Conservation (phyloP, 2,113 vertebrate genomes). For the Numida meleagris region DNA sequence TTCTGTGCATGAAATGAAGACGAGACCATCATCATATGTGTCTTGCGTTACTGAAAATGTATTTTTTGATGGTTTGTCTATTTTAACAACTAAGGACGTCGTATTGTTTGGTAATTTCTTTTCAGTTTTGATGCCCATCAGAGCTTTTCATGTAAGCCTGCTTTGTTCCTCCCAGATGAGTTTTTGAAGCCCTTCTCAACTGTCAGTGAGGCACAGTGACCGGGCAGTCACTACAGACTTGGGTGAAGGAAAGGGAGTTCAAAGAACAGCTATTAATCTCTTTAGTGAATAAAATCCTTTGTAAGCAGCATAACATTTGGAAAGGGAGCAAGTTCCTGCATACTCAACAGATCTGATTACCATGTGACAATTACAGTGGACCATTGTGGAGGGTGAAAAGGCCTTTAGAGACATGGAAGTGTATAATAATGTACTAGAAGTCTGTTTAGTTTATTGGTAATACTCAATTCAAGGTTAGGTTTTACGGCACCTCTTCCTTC, state of each 20-base stretch:
- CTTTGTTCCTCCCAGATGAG: background rate
- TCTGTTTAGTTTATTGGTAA: background rate
- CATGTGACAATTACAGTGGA: slow-evolving; percentile 61
- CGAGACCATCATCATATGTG: background rate
- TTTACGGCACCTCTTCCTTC: background rate
- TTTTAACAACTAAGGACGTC: background rate
- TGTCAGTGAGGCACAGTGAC: background rate
- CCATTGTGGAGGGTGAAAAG: slow-evolving; percentile 61
- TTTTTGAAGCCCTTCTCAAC: background rate
- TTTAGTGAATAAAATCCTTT: slow-evolving; percentile 73
- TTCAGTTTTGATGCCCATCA: background rate
- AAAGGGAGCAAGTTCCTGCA: slow-evolving; percentile 50
- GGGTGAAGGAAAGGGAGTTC: slow-evolving; percentile 41
- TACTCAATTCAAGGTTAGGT: slow-evolving; percentile 10
- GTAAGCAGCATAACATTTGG: slow-evolving; percentile 67
- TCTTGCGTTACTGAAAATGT: background rate
- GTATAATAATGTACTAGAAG: slow-evolving; percentile 2
- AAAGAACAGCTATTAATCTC: slow-evolving; percentile 61
- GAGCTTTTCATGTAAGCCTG: background rate
- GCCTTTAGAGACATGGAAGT: slow-evolving; percentile 12
- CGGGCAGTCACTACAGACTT: background rate
- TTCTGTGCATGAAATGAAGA: background rate
- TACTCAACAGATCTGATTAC: slow-evolving; percentile 68
- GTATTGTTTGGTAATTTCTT: background rate
- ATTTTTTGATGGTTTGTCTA: background rate